Conservation (phyloP, 2,888 invertebrate genomes). For the Watsonalla binaria region DNA sequence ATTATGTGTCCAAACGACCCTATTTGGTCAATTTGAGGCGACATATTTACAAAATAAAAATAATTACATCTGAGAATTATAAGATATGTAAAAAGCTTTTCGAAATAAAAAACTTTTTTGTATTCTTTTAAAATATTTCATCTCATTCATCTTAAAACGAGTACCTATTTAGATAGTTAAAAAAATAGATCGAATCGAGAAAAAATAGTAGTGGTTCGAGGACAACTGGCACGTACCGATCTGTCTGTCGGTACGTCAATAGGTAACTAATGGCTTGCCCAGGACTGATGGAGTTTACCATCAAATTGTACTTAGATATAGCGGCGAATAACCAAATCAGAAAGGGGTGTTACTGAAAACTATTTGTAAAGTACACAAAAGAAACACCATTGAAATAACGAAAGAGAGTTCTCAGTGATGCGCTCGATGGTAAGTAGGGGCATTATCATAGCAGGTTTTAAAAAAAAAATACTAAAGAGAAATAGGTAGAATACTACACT, state of each 20-base stretch:
- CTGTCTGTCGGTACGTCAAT: conserved; percentile 66
- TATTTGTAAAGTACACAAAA: neutral
- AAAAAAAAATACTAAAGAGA: too few relatives aligned
- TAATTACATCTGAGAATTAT: neutral
- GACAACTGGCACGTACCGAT: conserved; percentile 56
- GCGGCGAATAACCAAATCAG: neutral
- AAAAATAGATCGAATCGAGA: conserved; percentile 3
- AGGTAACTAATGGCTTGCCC: conserved; percentile 58
- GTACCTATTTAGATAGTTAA: neutral
- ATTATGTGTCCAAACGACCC: too few relatives aligned
- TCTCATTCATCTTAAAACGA: too few relatives aligned
- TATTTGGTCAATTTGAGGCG: too few relatives aligned
- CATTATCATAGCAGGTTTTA: too few relatives aligned
- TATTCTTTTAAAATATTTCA: too few relatives aligned
- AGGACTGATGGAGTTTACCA: conserved; percentile 33
- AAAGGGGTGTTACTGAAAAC: neutral
- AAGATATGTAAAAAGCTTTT: neutral
- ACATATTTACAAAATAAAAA: too few relatives aligned
- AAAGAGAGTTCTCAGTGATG: too few relatives aligned
- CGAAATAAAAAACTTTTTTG: neutral
- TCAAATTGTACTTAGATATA: conserved; percentile 4
- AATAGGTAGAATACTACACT: too few relatives aligned
- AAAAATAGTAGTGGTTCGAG: conserved; percentile 27
- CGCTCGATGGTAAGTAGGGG: too few relatives aligned
- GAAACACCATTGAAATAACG: neutral